Evolutionary conservation across 2,888 invertebrate species (phyloP).

Genomic region (Gonocerus acuteangulatus): DNA sequence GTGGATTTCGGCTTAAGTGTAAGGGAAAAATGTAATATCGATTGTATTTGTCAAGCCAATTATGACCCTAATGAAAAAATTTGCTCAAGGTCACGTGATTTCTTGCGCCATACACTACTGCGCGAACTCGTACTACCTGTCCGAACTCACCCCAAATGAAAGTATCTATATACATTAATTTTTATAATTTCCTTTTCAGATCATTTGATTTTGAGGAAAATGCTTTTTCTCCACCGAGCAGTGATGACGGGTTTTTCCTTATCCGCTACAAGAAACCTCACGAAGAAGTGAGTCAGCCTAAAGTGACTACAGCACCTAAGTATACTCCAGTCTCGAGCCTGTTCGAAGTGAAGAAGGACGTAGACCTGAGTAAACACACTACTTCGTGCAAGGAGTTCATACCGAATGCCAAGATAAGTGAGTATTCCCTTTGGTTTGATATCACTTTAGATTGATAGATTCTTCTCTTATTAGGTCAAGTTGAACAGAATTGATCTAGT

Average conservation of each 20-base stretch:
- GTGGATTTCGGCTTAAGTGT: too few relatives aligned
- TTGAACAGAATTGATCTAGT: too few relatives aligned
- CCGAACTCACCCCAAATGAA: too few relatives aligned
- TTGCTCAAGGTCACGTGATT: too few relatives aligned
- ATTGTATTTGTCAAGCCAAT: too few relatives aligned
- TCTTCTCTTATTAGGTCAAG: too few relatives aligned
- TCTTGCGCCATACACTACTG: too few relatives aligned
- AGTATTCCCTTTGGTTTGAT: constrained; percentile 20
- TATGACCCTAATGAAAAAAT: too few relatives aligned
- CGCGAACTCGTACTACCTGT: too few relatives aligned
- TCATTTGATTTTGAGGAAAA: constrained; percentile 48
- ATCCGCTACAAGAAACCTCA: constrained; percentile 53
- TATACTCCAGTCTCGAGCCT: constrained; percentile 19
- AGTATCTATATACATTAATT: too few relatives aligned
- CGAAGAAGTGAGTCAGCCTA: constrained; percentile 10
- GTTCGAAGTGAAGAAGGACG: not conserved
- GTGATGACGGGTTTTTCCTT: constrained; percentile 66
- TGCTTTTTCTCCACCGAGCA: constrained; percentile 62
- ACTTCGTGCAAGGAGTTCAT: constrained; percentile 59
- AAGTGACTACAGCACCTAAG: constrained; percentile 2
- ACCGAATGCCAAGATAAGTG: constrained; percentile 36
- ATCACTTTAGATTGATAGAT: not conserved
- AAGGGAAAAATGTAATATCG: too few relatives aligned
- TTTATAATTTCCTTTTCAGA: not conserved
- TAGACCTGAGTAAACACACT: constrained; percentile 46